phyloP scores from a whole-genome alignment of 2,888 invertebrate species.

The Hypsopygia costalis region DNA sequence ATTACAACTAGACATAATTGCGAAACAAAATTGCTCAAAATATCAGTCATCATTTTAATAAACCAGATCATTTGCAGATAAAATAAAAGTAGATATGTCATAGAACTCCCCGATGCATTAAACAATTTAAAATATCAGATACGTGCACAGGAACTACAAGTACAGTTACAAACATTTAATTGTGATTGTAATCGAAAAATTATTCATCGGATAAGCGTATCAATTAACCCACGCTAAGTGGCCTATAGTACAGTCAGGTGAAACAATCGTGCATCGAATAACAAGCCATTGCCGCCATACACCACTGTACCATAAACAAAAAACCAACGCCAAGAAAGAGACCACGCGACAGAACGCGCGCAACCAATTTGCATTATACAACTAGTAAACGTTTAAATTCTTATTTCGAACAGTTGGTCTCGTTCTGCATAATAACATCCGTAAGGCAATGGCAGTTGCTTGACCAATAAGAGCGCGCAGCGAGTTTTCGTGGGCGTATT shows the following conservation, averaged over 20 bases:
- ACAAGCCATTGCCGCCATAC: slow-evolving; percentile 10
- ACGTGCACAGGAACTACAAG: no score
- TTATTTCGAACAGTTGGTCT: slow-evolving; percentile 72
- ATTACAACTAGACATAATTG: no score
- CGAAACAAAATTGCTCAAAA: no score
- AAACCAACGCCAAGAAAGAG: slow-evolving; percentile 56
- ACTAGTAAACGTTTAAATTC: slow-evolving; percentile 76
- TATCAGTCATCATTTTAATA: no score
- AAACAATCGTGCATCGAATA: slow-evolving; percentile 36
- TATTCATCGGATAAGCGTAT: slow-evolving; percentile 19
- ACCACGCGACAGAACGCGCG: slow-evolving; percentile 59
- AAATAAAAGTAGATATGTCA: no score
- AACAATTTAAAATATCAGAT: no score
- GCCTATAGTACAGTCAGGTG: slow-evolving; percentile 37
- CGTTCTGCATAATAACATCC: slow-evolving; percentile 78
- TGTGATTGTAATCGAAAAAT: slow-evolving; percentile 8
- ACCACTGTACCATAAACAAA: slow-evolving; percentile 51
- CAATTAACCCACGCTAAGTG: slow-evolving; percentile 34
- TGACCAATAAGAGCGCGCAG: slow-evolving; percentile 68
- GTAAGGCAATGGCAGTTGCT: slow-evolving; percentile 77
- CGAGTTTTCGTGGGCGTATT: slow-evolving; percentile 70
- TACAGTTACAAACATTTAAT: not conserved
- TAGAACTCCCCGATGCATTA: no score
- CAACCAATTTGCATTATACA: slow-evolving; percentile 76
- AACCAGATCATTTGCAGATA: no score